phyloP scores from a whole-genome alignment of 2,797 vertebrate species.

The Pseudotriccus pelzelni region DNA sequence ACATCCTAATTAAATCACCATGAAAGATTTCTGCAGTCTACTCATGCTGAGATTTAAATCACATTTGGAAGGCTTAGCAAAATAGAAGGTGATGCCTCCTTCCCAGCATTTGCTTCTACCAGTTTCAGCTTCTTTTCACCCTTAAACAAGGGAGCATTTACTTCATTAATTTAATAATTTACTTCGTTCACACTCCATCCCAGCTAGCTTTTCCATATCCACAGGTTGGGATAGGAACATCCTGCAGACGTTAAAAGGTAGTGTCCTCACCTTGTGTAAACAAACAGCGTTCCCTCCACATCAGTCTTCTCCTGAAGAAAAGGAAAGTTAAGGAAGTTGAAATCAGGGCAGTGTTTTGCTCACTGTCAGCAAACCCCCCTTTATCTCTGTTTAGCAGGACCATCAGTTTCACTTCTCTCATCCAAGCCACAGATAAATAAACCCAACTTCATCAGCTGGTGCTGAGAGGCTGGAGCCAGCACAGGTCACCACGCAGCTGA shows the following conservation, averaged over 20 bases:
- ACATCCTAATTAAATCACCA: background rate
- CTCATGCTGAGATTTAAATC: background rate
- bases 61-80: background rate
- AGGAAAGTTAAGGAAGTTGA: conserved; percentile 9
- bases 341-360: background rate
- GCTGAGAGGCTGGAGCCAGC: background rate
- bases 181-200: background rate
- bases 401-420: background rate
- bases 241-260: background rate
- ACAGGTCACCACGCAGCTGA: background rate
- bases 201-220: background rate
- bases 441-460: accelerated
- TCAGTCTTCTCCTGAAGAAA: conserved; percentile 92
- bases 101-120: background rate
- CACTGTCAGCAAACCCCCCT: background rate
- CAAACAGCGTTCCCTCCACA: conserved; percentile 94
- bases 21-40: background rate
- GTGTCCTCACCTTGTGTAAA: conserved; percentile 89
- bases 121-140: conserved; percentile 5
- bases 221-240: background rate
- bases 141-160: background rate
- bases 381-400: background rate
- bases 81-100: background rate
- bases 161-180: too few relatives aligned
- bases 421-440: background rate